These are phyloP conservation scores for Cynocephalus volans DNA, from an alignment of 2,113 vertebrate species.

Conservation along the genomic window DNA sequence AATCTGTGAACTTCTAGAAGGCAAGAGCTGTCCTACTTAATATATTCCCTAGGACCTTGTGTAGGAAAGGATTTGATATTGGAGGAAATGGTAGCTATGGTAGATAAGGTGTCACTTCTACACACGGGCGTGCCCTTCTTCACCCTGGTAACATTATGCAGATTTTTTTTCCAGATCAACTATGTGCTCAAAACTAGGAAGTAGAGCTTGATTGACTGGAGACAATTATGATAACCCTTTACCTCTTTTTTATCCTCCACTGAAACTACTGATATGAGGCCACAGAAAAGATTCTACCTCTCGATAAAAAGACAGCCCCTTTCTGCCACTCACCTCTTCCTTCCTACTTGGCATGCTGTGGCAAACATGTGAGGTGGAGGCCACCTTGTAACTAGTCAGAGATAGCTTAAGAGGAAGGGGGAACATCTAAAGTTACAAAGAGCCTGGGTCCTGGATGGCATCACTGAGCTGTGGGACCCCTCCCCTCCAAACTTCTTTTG, in stretches of 20 bases:
- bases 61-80: not conserved
- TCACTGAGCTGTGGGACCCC: not conserved
- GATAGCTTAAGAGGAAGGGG: not conserved
- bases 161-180: not conserved
- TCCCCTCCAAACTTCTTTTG: not conserved
- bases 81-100: not conserved
- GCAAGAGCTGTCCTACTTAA: not conserved
- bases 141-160: not conserved
- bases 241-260: not conserved
- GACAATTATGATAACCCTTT: not conserved
- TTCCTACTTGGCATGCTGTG: not conserved
- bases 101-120: not conserved
- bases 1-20: constrained; percentile 24
- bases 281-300: not conserved
- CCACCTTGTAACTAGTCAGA: not conserved
- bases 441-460: not conserved
- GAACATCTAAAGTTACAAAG: not conserved
- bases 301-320: not conserved
- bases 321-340: not conserved
- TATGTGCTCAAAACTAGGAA: not conserved
- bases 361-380: not conserved
- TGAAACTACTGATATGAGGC: not conserved
- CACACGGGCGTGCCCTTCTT: not conserved
- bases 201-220: not conserved
- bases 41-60: not conserved